Conservation (phyloP, 1,140 invertebrate species). For the Asobara japonica region DNA sequence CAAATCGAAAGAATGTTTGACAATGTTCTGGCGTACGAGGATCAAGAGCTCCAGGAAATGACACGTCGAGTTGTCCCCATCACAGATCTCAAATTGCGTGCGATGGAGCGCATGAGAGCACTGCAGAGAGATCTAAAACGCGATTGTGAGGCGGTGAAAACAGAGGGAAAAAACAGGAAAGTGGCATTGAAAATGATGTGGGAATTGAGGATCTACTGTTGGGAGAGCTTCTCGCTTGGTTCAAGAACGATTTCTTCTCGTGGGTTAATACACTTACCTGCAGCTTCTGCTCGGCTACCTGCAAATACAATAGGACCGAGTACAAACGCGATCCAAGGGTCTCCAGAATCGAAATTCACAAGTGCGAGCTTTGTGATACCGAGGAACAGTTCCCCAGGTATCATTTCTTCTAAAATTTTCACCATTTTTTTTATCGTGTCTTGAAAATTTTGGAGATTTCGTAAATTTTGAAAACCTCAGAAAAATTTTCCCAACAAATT, state of each 20-base stretch:
- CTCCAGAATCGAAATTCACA: conserved; percentile 65
- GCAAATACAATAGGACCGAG: conserved; percentile 55
- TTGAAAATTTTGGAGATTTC: no score
- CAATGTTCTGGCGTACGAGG: conserved; percentile 73
- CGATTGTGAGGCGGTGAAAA: neutral
- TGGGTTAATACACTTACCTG: conserved; percentile 89
- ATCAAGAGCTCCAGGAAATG: conserved; percentile 69
- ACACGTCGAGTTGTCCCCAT: conserved; percentile 73
- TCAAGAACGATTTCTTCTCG: conserved; percentile 89
- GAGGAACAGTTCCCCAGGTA: conserved; percentile 77
- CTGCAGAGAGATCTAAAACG: conserved; percentile 65
- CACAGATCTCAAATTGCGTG: conserved; percentile 69
- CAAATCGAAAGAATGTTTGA: conserved; percentile 69
- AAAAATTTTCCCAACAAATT: no score
- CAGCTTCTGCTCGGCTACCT: conserved; percentile 70
- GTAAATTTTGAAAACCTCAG: no score
- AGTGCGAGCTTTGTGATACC: conserved; percentile 69
- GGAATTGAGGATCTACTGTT: conserved; percentile 80
- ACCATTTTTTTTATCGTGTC: no score
- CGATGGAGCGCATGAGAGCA: conserved; percentile 70
- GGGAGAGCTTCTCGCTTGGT: conserved; percentile 86
- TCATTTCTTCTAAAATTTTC: no score
- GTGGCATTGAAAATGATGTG: conserved; percentile 63
- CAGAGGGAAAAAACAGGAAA: conserved; percentile 31
- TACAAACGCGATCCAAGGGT: conserved; percentile 51